phyloP scores from a whole-genome alignment of 1,140 invertebrate genomes.

The Drosophila grimshawi region DNA sequence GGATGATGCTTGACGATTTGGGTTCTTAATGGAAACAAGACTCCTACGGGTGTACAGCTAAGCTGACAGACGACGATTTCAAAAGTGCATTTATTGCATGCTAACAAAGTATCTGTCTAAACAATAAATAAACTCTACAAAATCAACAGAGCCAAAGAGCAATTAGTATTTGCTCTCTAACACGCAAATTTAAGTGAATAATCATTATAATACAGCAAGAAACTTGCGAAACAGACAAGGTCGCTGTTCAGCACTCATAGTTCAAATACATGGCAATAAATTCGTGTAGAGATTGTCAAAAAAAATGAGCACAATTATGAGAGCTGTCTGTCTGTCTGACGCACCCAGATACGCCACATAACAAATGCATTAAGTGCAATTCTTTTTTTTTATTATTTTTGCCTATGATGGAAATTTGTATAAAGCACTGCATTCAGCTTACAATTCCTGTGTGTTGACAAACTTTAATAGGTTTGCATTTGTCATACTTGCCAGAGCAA shows the following conservation, averaged over 20 bases:
- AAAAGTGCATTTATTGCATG: too few relatives aligned
- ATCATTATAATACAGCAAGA: background rate
- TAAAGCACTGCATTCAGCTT: constrained; percentile 37
- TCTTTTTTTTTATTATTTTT: background rate
- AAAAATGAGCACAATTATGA: constrained; percentile 36
- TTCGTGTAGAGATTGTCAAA: constrained; percentile 24
- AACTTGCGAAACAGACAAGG: background rate
- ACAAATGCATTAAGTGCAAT: constrained; percentile 31
- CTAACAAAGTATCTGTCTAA: too few relatives aligned
- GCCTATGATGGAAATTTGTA: constrained; percentile 19
- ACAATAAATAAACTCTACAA: too few relatives aligned
- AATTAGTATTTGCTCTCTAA: background rate
- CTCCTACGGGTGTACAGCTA: too few relatives aligned
- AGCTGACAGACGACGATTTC: too few relatives aligned
- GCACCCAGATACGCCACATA: constrained; percentile 41
- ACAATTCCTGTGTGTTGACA: constrained; percentile 10
- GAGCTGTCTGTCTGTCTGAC: constrained; percentile 22
- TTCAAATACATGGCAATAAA: constrained; percentile 5
- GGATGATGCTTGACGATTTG: too few relatives aligned
- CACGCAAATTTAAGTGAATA: background rate
- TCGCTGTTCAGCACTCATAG: background rate
- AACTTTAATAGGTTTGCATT: background rate
- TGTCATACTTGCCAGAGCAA: background rate
- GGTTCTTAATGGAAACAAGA: too few relatives aligned
- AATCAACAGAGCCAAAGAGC: background rate